Percentiles rank a stretch among this genome's conserved stretches.
phyloP scores from a whole-genome alignment of 2,888 invertebrate genomes.

The Oscheius sp. region DNA sequence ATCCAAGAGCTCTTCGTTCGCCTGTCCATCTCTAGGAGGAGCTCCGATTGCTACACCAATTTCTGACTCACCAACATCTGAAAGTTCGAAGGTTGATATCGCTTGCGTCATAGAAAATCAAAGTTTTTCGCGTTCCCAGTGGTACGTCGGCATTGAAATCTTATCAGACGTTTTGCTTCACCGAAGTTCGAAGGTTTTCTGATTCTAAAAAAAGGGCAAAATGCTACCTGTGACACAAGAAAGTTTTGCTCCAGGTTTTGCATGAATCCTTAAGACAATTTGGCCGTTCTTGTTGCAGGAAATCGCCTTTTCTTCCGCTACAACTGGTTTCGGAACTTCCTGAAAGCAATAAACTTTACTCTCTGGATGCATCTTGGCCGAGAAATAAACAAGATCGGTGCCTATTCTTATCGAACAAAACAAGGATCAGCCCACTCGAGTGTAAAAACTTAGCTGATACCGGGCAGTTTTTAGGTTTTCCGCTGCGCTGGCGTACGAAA shows the following conservation, averaged over 20 bases:
- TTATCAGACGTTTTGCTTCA: neutral
- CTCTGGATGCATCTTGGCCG: neutral
- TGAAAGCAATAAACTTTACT: neutral
- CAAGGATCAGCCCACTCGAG: neutral
- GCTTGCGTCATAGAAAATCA: too few species aligned
- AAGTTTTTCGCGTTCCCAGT: neutral
- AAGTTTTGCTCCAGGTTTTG: slow-evolving; percentile 82
- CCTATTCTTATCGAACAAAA: neutral
- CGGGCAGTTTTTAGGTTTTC: neutral
- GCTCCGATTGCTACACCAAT: slow-evolving; percentile 82
- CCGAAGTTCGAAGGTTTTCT: neutral
- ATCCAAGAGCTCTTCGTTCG: slow-evolving; percentile 81
- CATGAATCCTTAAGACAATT: slow-evolving; percentile 77
- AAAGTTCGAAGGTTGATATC: neutral
- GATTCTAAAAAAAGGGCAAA: slow-evolving; percentile 71
- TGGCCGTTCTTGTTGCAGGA: slow-evolving; percentile 72
- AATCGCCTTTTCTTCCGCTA: slow-evolving; percentile 32
- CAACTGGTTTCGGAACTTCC: neutral
- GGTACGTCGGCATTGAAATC: too few species aligned
- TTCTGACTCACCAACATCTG: slow-evolving; percentile 72
- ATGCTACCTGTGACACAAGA: slow-evolving; percentile 79
- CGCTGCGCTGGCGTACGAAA: neutral
- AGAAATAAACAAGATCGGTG: too few species aligned
- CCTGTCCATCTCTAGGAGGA: slow-evolving; percentile 84
- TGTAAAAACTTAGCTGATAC: neutral